Evolutionary conservation across 30 jellyfish, hydroid and myxozoan genomes (phyloP), one percentile per base, ranked within the genome.

Genomic region (Pseudorhiza aurosa): DNA sequence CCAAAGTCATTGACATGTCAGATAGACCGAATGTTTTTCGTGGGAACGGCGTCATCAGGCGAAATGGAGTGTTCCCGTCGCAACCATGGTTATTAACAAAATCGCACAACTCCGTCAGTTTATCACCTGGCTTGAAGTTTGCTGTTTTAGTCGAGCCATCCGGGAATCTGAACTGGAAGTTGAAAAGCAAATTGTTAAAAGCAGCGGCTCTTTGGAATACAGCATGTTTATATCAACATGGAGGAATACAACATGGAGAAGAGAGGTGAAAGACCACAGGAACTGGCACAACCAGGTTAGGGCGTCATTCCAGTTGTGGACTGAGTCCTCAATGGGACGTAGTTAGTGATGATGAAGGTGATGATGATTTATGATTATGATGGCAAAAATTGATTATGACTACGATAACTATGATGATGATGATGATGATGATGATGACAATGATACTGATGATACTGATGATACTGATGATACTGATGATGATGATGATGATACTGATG

Each of bases 41-140:
- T 45, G 98, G 98, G 70, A 85, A 85, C 2, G 98, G 68, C 57
- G 98, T 92, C 93, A 91, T 75, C 29, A 92, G 88, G 14, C 88
- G 80, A 28, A 75, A 82, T 56, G 95, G 95, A 18, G 85, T 21
- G 14, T 49, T 42, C 10, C 89, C 96, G 43, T 92, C 96, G 59
- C 62, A 85, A 3, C 96, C 82, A 71, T 92, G 85, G 26, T 9
- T 49, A 14, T 88, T 27, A 8, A 88, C 92, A 45, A 65, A 75
- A 15, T 69, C 80, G 72, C 60, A 84, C 32, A 92, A 81, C 42
- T 50, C 82, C 18, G 88, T 47, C 53, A 92, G 71, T n/a, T 56
- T 26, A 53, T 85, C 96, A 22, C 69, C 58, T 29, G 96, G 95
- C 59, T 85, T 78, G 76, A 92, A 92, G 37, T 47, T 78, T 28